Evolutionary conservation across 2,797 vertebrate genomes (phyloP).

Genomic region (Enteromius afrohamiltoni): DNA sequence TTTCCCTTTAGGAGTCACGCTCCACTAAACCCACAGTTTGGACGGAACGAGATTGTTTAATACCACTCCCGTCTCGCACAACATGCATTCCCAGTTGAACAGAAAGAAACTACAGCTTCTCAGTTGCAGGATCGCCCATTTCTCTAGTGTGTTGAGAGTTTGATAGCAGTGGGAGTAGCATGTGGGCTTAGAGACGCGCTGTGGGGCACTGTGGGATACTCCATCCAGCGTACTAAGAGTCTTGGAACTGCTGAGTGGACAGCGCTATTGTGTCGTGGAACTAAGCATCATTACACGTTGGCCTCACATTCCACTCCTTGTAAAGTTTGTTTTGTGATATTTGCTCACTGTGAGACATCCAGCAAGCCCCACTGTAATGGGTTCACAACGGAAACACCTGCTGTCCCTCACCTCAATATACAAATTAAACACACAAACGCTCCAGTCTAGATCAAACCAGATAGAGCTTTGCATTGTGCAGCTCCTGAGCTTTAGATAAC

Average conservation of each 20-base stretch:
- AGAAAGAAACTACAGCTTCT: not conserved
- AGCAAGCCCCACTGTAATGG: constrained; percentile 65
- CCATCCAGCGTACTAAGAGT: constrained; percentile 1
- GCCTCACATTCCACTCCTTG: constrained; percentile 68
- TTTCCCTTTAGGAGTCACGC: not conserved
- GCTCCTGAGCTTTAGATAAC: not conserved
- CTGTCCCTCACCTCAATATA: not conserved
- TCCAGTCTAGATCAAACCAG: not conserved
- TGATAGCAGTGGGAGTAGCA: constrained; percentile 9
- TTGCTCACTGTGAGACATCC: constrained; percentile 67
- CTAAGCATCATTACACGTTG: constrained; percentile 62
- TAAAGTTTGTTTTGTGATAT: constrained; percentile 70
- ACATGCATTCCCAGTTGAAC: constrained; percentile 16
- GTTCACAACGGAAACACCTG: constrained; percentile 76
- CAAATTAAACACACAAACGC: not conserved
- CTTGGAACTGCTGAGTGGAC: constrained; percentile 34
- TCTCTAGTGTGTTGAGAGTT: not conserved
- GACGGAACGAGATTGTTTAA: not conserved
- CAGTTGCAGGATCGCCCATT: not conserved
- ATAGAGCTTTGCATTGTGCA: not conserved
- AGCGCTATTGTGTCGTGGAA: constrained; percentile 44
- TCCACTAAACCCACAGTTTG: constrained; percentile 21
- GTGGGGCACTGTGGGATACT: constrained; percentile 23
- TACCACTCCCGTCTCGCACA: not conserved
- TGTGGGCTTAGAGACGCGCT: constrained; percentile 6